Evolutionary conservation across 2,888 invertebrate genomes (phyloP), one percentile per base, ranked within the genome.

Genomic region (Patella depressa): DNA sequence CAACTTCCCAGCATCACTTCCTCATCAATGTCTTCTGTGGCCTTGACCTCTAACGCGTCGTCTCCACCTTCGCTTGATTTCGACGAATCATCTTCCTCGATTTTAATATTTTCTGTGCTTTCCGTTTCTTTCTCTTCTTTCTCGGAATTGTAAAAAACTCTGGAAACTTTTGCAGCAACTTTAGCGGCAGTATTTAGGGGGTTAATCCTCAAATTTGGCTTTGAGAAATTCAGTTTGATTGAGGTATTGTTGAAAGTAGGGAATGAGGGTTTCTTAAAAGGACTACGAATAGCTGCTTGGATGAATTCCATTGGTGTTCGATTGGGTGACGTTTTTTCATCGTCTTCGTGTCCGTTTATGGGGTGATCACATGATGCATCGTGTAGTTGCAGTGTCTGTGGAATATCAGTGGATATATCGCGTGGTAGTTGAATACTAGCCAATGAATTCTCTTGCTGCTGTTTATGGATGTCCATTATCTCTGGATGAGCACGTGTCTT

Each of bases 1-100:
- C 91, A 91, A 74, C 91, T 91, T 57, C 85, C 87, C 53, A 92
- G 85, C n/a, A 91, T 85, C 15, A 91, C 86, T 69, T 91, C 90
- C 29, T 81, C 80, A 72, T 83, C 81, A 34, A 81, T 80, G 72
- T 86, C 85, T 24, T 83, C 80, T 54, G 69, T 24, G 59, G 73
- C 17, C 65, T 34, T 24, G 55, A 75, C n/a, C 70, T 24, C 14
- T 59, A 17, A 4, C 17, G 73, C 14, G 19, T 59, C 71, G 57
- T 70, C 7, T 29, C 55, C 71, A 72, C 57, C 19, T 72, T 71
- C 34, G 72, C 45, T 74, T 77, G 17, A 75, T 72, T 53, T 74
- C 71, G 54, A 76, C 75, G 53, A 71, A 73, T 55, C 34, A 65
- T 55, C 69, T 75, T 14, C 65, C 19, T 69, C 65, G 75, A 45